Conservation (phyloP, 2,888 invertebrate genomes). For the Caenorhabditis parvicauda region DNA sequence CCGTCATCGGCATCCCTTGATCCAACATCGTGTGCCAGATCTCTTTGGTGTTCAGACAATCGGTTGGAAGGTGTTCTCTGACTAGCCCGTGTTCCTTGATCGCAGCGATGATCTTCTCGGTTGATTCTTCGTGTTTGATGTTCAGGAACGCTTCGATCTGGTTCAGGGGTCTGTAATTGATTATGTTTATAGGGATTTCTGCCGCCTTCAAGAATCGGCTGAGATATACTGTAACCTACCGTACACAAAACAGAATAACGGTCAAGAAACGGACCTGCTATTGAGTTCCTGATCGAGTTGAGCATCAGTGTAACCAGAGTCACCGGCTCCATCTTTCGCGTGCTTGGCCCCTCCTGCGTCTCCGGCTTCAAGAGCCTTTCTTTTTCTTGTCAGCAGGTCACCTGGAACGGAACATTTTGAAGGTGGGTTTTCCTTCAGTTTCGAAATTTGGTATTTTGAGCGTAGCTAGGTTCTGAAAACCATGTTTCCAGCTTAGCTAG, state of each 20-base stretch:
- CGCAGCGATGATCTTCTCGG: constrained; percentile 20
- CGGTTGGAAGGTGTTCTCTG: constrained; percentile 74
- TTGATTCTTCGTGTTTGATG: constrained; percentile 31
- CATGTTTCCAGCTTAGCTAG: too few relatives aligned
- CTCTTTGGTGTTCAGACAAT: constrained; percentile 68
- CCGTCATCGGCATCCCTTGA: constrained; percentile 64
- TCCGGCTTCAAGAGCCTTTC: too few relatives aligned
- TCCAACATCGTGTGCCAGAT: constrained; percentile 63
- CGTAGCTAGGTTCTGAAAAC: too few relatives aligned
- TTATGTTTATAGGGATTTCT: background rate
- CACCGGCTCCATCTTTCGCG: background rate
- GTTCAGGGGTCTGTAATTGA: constrained; percentile 25
- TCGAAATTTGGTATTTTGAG: too few relatives aligned
- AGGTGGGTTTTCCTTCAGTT: background rate
- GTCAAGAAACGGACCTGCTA: constrained; percentile 29
- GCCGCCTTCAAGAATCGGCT: too few relatives aligned
- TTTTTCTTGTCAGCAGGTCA: constrained; percentile 1
- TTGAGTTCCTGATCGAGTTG: constrained; percentile 31
- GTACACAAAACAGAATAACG: constrained; percentile 1
- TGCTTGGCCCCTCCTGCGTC: too few relatives aligned
- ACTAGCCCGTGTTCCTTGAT: constrained; percentile 65
- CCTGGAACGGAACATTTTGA: constrained; percentile 4
- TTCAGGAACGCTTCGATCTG: constrained; percentile 39
- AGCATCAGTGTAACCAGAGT: constrained; percentile 9
- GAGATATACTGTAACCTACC: too few relatives aligned